Conservation (phyloP, 2,113 vertebrate species). For the Triplophysa rosa region DNA sequence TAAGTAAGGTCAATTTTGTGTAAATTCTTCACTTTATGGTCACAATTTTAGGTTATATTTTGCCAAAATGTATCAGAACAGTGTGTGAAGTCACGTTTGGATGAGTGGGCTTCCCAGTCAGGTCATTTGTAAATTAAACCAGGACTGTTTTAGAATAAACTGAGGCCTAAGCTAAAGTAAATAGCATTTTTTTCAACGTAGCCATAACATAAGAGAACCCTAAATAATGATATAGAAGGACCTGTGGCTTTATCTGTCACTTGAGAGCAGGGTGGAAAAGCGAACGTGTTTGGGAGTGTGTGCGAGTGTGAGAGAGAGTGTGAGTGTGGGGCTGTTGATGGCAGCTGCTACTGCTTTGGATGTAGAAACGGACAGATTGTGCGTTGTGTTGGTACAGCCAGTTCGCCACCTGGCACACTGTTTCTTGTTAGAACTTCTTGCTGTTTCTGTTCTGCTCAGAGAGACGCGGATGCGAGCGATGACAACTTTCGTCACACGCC, state of each 20-base stretch:
- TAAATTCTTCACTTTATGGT: not conserved
- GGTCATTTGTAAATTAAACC: not conserved
- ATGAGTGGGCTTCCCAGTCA: not conserved
- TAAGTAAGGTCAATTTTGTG: not conserved
- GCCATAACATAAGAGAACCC: not conserved
- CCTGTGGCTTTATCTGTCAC: slow-evolving; percentile 38
- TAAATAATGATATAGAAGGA: slow-evolving; percentile 2
- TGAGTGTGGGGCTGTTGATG: slow-evolving; percentile 81
- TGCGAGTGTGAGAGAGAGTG: slow-evolving; percentile 67
- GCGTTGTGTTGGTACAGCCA: slow-evolving; percentile 84
- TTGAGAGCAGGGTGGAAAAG: slow-evolving; percentile 22
- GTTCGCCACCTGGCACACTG: slow-evolving; percentile 84
- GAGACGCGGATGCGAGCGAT: slow-evolving; percentile 69
- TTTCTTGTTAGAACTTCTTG: slow-evolving; percentile 85
- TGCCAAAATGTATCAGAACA: not conserved
- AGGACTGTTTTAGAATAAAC: not conserved
- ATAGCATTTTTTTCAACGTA: not conserved
- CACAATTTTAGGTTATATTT: not conserved
- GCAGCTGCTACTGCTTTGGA: slow-evolving; percentile 85
- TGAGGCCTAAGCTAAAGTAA: not conserved
- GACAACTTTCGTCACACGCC: slow-evolving; percentile 54
- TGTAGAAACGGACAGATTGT: slow-evolving; percentile 85
- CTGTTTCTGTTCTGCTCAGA: slow-evolving; percentile 80
- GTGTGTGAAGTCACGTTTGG: not conserved
- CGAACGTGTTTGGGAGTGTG: slow-evolving; percentile 15